Base-by-base conservation (phyloP, 2,888 invertebrate species). In the Agapostemon virescens region DNA sequence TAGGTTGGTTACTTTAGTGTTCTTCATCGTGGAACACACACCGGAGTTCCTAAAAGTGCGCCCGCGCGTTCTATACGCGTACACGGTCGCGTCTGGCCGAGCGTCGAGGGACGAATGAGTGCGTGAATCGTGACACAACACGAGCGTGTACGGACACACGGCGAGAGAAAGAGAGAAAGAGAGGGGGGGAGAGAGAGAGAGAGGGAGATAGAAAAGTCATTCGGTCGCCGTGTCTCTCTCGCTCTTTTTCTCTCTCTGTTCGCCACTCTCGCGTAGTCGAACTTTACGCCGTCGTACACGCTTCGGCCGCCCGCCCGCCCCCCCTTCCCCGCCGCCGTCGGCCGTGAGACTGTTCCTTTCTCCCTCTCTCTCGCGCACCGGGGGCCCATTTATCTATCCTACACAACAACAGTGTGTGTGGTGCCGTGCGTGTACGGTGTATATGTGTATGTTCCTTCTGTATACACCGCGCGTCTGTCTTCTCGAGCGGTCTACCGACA, bases 241-340 rank as follows among this genome's bases (percentile, higher is more conserved):
- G 67, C 67, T 61, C 55, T 70, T n/a, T 66, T 55, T 67, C 67
- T 68, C 67, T 61, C 66, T 70, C 15, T 55, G 38, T 26, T 42
- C 45, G 49, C 49, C n/a, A n/a, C 49, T 49, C 67, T 58, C 61
- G 71, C 71, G 73, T 81, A 64, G 73, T 77, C 69, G 79, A 76
- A 83, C 75, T 83, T 83, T 83, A 83, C 83, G 83, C 83, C 83
- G 83, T 72, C 71, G 83, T 78, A 77, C 70, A 75, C 83, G 73
- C 73, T 70, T 55, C 69, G 55, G 55, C 26, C 26, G 55, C 76
- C 66, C 49, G n/a, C 30, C 49, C 45, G n/a, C n/a, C 64, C 11
- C 40, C 69, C 64, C 30, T 58, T 69, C 71, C 55, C 52, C 58
- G 30, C 72, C 72, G 23, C n/a, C 63, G 26, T 42, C 52, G 40